Base-by-base conservation (phyloP, 1,140 invertebrate genomes). In the Branchinecta lindahli region DNA sequence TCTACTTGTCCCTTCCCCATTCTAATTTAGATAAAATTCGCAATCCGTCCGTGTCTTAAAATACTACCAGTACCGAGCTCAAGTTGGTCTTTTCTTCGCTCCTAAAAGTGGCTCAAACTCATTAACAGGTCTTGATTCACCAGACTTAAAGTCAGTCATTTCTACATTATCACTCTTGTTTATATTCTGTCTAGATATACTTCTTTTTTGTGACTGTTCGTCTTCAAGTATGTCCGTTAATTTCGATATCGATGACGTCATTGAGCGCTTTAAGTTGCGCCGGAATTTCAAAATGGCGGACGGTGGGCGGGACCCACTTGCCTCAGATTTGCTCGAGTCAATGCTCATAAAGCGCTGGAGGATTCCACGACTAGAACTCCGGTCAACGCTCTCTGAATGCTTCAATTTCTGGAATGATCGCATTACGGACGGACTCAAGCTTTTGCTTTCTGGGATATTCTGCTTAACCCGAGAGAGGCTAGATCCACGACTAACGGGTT, bases 181-280 rank as follows among this genome's bases (percentile, higher is more conserved):
- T 20, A 61, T 15, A 61, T 6, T 61, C 2, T 61, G 52, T 15
- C 12, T 15, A 61, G 52, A 61, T 15, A 61, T 61, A 61, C 52
- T 61, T 61, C 52, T 12, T 61, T 61, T 61, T 61, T 20, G 12
- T 6, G 12, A 20, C 12, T 61, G 12, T 61, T 61, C 52, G 52
- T 61, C 52, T 61, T 61, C 52, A 3, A 15, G 52, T 61, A 61
- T 61, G 52, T 61, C 52, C 12, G 52, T 61, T 20, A 61, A 61
- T 61, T 20, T 61, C 18, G 52, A 61, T 12, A 61, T 61, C 52
- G 52, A 61, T 61, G 52, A 61, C 12, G 52, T 61, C 52, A 61
- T 61, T 12, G 52, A 61, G 12, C 52, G 52, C 52, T 61, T 61
- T 20, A 61, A 20, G 18, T 61, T 61, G 12, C 52, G 52, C 12